These are phyloP conservation scores for Bathynomus jamesi DNA, from an alignment of 1,140 invertebrate species.

Conservation along the genomic window DNA sequence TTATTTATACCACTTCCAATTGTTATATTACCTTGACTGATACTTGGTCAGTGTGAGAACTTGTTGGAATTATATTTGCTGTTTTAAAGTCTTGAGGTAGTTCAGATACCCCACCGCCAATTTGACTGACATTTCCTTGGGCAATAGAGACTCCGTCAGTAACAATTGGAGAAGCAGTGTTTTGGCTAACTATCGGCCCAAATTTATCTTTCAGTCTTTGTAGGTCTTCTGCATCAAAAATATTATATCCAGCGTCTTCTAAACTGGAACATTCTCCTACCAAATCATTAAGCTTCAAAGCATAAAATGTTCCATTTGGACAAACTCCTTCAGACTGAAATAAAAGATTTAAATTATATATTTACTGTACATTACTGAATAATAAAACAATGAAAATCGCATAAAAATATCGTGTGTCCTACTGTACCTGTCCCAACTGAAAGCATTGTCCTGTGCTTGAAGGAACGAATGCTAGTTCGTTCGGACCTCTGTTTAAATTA, in stretches of 20 bases:
- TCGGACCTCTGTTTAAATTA: constrained; percentile 10
- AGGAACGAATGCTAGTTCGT: constrained; percentile 16
- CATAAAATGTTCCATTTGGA: neutral
- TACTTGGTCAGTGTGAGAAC: no score
- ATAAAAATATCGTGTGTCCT: no score
- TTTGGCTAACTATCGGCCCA: neutral
- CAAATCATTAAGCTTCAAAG: neutral
- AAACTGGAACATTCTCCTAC: neutral
- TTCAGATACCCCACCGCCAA: no score
- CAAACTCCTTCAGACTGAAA: neutral
- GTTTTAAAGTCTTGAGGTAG: no score
- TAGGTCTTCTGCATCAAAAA: neutral
- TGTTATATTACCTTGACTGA: no score
- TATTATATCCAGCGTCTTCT: neutral
- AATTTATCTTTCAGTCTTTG: neutral
- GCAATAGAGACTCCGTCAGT: no score
- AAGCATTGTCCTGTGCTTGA: constrained; percentile 10
- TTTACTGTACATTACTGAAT: neutral
- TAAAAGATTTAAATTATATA: no score
- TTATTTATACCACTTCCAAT: no score
- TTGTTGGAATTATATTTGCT: no score
- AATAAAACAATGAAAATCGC: neutral
- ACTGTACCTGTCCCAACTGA: constrained; percentile 19
- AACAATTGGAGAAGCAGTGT: neutral
- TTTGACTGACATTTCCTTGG: no score